These are phyloP conservation scores for Lordiphosa stackelbergi DNA, from an alignment of 1,140 invertebrate genomes.

Conservation along the genomic window DNA sequence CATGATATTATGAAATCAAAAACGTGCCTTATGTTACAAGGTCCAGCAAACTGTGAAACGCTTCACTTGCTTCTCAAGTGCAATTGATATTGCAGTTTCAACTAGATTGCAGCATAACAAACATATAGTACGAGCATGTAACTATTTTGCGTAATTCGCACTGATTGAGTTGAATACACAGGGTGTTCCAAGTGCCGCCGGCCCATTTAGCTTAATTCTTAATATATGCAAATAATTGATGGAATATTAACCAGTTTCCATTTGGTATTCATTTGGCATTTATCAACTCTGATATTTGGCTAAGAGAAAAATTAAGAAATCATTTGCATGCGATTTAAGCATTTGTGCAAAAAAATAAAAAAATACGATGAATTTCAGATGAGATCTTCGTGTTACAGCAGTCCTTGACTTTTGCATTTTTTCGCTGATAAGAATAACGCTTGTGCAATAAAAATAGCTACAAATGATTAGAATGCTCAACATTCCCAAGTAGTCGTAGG, in stretches of 20 bases:
- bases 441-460: too few species aligned
- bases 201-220: constrained; percentile 23
- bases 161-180: constrained; percentile 22
- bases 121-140: too few species aligned
- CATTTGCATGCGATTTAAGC: constrained; percentile 6
- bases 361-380: background rate
- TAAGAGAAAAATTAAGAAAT: constrained; percentile 36
- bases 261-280: constrained; percentile 36
- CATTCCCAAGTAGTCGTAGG: too few species aligned
- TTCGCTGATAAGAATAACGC: too few species aligned
- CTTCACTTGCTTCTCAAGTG: constrained; percentile 24
- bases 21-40: constrained; percentile 25
- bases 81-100: constrained; percentile 39
- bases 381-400: background rate
- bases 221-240: constrained; percentile 29
- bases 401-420: background rate
- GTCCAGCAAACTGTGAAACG: background rate
- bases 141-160: constrained; percentile 43
- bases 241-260: constrained; percentile 18
- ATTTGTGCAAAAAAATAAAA: constrained; percentile 12
- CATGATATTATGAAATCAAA: constrained; percentile 9
- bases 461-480: too few species aligned
- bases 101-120: constrained; percentile 36
- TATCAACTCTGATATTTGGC: constrained; percentile 65
- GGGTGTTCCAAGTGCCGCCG: constrained; percentile 21